phyloP scores from a whole-genome alignment of 2,888 invertebrate genomes.

The Nebria brevicollis region DNA sequence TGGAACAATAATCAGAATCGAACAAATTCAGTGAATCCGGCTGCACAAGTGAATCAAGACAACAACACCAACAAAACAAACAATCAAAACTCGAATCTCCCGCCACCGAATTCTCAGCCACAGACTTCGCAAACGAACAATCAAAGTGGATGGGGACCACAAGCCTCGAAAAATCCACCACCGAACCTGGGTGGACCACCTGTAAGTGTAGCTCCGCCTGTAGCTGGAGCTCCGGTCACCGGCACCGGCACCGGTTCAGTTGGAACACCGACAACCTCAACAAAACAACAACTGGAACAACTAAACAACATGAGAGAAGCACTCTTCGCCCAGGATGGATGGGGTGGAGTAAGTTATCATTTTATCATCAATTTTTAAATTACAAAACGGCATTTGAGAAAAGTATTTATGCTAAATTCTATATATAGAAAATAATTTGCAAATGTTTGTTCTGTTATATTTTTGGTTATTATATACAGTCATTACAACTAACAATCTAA shows the following conservation, averaged over 20 bases:
- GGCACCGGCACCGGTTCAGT: slow-evolving; percentile 57
- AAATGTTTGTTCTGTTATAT: too few species aligned
- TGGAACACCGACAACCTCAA: slow-evolving; percentile 72
- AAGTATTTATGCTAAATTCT: background rate
- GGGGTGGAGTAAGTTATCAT: slow-evolving; percentile 83
- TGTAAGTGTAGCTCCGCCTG: slow-evolving; percentile 51
- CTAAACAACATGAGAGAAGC: slow-evolving; percentile 91
- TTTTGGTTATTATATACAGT: too few species aligned
- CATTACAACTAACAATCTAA: too few species aligned
- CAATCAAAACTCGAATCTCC: slow-evolving; percentile 62
- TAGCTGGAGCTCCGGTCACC: slow-evolving; percentile 50
- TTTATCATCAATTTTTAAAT: too few species aligned
- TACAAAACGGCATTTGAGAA: background rate
- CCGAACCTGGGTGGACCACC: slow-evolving; percentile 60
- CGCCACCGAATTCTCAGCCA: slow-evolving; percentile 63
- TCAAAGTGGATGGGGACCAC: slow-evolving; percentile 46
- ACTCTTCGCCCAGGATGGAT: slow-evolving; percentile 90
- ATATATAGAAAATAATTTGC: too few species aligned
- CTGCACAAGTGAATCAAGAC: slow-evolving; percentile 56
- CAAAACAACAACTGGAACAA: slow-evolving; percentile 87
- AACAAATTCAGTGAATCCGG: slow-evolving; percentile 58
- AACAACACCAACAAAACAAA: slow-evolving; percentile 62
- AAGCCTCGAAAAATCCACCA: slow-evolving; percentile 53
- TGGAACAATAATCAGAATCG: slow-evolving; percentile 62
- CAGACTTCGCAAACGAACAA: slow-evolving; percentile 59